Evolutionary conservation across 2,888 invertebrate genomes (phyloP).

Genomic region (Trichogramma evanescens): DNA sequence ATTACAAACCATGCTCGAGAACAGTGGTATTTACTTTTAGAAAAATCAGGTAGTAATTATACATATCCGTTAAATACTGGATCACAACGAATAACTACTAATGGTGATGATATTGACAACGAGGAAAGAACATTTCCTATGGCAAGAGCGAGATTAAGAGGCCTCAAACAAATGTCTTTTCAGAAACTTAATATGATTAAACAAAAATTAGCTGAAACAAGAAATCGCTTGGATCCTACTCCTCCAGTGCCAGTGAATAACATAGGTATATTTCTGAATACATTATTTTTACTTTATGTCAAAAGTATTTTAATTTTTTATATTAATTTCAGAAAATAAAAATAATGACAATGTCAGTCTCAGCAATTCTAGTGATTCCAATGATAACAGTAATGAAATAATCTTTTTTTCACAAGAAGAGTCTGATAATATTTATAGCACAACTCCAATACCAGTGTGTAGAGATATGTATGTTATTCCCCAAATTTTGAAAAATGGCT

Average conservation of each 20-base stretch:
- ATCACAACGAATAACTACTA: constrained; percentile 8
- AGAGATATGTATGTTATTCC: constrained; percentile 53
- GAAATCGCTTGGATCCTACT: constrained; percentile 32
- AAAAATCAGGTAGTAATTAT: constrained; percentile 68
- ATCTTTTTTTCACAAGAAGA: constrained; percentile 13
- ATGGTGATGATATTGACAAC: constrained; percentile 30
- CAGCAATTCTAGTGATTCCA: constrained; percentile 19
- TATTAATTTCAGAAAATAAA: constrained; percentile 32
- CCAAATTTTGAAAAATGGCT: constrained; percentile 53
- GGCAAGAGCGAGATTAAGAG: constrained; percentile 55
- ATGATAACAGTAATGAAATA: constrained; percentile 24
- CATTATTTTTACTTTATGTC: not conserved
- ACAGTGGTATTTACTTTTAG: constrained; percentile 77
- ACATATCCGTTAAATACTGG: constrained; percentile 54
- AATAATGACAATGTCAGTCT: constrained; percentile 21
- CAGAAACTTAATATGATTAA: constrained; percentile 61
- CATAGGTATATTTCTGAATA: not conserved
- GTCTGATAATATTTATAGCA: constrained; percentile 11
- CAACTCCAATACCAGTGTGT: constrained; percentile 31
- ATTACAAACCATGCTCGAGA: constrained; percentile 67
- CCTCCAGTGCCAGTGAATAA: not conserved
- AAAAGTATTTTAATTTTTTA: not conserved
- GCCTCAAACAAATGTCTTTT: constrained; percentile 62
- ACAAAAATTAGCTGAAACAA: constrained; percentile 55
- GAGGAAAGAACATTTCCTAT: constrained; percentile 42